These are phyloP conservation scores for Myrmecophaga tridactyla DNA, from an alignment of 2,113 vertebrate species.

Conservation along the genomic window DNA sequence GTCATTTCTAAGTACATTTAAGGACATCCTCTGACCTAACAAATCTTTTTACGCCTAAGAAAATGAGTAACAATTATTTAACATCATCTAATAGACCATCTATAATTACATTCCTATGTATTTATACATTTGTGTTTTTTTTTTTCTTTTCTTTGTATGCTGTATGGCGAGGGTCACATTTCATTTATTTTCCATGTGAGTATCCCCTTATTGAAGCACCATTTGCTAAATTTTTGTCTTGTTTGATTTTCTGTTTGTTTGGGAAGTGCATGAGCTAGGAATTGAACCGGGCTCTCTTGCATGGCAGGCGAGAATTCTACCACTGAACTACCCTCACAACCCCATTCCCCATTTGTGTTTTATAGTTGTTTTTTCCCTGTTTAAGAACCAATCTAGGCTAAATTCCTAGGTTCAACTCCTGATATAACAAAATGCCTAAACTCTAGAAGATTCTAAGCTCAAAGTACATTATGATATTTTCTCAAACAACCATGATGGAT, in stretches of 20 bases:
- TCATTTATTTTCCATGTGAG: too few relatives aligned
- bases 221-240: too few relatives aligned
- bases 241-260: too few relatives aligned
- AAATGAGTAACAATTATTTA: constrained; percentile 8
- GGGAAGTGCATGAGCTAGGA: too few relatives aligned
- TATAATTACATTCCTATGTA: constrained; percentile 32
- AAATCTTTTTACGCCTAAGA: constrained; percentile 38
- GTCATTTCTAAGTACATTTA: neutral
- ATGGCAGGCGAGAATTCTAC: too few relatives aligned
- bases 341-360: neutral
- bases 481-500: neutral
- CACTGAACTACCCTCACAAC: too few relatives aligned
- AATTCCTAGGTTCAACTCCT: neutral
- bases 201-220: too few relatives aligned
- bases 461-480: neutral
- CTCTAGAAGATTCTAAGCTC: constrained; percentile 7
- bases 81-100: neutral
- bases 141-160: too few relatives aligned
- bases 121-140: too few relatives aligned
- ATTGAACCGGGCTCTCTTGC: too few relatives aligned
- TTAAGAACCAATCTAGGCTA: neutral
- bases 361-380: neutral
- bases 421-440: neutral
- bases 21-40: neutral
- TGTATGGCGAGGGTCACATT: too few relatives aligned